Evolutionary conservation across 2,888 invertebrate genomes (phyloP), one percentile per base, ranked within the genome.

Genomic region (Pimpla rufipes): DNA sequence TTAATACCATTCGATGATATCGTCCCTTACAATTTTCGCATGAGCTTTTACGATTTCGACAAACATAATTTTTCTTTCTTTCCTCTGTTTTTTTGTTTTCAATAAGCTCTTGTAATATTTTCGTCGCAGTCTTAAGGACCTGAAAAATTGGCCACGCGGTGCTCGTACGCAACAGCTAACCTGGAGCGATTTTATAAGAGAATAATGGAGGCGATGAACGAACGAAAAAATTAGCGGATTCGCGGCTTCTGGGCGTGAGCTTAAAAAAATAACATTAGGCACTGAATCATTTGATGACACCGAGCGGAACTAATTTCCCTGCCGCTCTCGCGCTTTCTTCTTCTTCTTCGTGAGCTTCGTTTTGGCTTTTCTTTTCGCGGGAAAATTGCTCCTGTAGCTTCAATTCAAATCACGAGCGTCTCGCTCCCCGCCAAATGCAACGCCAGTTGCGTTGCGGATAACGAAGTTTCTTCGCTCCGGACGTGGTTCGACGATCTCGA

Each of bases 241-340:
- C 29, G 29, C n/a, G 42, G 18, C 64, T 71, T 45, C 45, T 73
- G 6, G 6, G 35, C 29, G 11, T n/a, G 45, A 73, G 59, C 45
- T 59, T 35, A 62, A 50, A 71, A 77, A 66, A 68, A 76, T 42
- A 42, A 78, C 47, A 52, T 70, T 52, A 70, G 78, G 82, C 79
- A 79, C 81, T 74, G 70, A 66, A 68, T 82, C 68, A 47, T 57
- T 82, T 57, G 35, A 55, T 62, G 71, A 45, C 68, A 47, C 52
- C 37, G 50, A 82, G 52, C 23, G 52, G 35, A 66, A 71, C 42
- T 59, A 67, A 52, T 57, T 74, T 62, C 37, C 11, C 37, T 37
- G 0, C n/a, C 55, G 52, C 29, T 29, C 29, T 57, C 10, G 6
- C 42, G 37, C 13, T 4, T 45, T n/a, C 23, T 8, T 50, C 18